A percentile compares a stretch with the other conserved stretches of the same genome.
Evolutionary conservation across 2,113 vertebrate genomes (phyloP).

Genomic region (Phylloscopus trochilus): DNA sequence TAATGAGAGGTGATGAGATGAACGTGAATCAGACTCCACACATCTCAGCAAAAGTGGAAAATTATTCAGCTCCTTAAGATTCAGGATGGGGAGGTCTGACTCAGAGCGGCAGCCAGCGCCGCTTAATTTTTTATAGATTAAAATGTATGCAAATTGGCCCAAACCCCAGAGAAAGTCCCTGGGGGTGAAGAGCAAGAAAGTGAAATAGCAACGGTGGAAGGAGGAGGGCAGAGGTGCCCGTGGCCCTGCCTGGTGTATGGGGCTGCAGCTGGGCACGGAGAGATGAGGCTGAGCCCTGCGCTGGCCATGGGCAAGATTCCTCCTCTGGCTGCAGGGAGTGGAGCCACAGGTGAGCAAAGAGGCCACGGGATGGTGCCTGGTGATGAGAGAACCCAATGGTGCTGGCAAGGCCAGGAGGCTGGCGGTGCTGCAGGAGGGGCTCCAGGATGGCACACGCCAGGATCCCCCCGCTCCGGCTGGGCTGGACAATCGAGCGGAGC

Average conservation of each 20-base stretch:
- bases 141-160: conserved; percentile 81
- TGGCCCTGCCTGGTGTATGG: fast-evolving
- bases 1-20: conserved; percentile 60
- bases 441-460: fast-evolving
- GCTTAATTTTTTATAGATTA: conserved; percentile 84
- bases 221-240: not conserved
- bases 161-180: conserved; percentile 78
- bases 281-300: not conserved
- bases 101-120: conserved; percentile 72
- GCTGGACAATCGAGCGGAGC: not conserved
- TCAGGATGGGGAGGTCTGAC: conserved; percentile 75
- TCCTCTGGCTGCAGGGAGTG: not conserved
- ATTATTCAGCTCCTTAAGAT: conserved; percentile 80
- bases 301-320: not conserved
- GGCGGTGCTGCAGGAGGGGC: not conserved
- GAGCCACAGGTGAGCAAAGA: not conserved
- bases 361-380: fast-evolving
- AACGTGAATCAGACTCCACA: conserved; percentile 57
- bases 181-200: conserved; percentile 70
- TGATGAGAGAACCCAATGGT: not conserved
- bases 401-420: not conserved
- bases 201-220: conserved; percentile 34
- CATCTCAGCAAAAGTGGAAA: conserved; percentile 72
- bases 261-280: not conserved
- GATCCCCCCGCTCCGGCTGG: not conserved